phyloP scores from a whole-genome alignment of 1,140 invertebrate genomes.

The Rhopalosiphum maidis region DNA sequence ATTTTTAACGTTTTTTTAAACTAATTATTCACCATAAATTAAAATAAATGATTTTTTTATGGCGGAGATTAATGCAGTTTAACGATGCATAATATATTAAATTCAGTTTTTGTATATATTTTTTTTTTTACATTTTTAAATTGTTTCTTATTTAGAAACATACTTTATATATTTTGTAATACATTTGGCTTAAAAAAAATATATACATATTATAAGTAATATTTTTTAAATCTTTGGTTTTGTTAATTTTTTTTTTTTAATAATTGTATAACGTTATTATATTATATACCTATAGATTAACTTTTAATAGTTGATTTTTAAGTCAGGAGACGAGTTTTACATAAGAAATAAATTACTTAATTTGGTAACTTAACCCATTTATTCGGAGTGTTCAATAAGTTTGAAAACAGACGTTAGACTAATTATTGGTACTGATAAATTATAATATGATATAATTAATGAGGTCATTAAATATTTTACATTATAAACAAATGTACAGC shows the following conservation, averaged over 20 bases:
- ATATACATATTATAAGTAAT: neutral
- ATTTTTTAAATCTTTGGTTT: neutral
- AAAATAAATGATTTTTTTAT: neutral
- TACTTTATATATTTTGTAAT: neutral
- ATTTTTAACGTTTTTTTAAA: neutral
- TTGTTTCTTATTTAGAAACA: neutral
- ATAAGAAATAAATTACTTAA: neutral
- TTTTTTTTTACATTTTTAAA: neutral
- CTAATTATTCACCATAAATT: neutral
- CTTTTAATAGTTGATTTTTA: neutral
- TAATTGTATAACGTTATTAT: neutral
- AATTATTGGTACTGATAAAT: too few species aligned
- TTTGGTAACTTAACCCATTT: neutral
- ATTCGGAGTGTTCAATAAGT: too few species aligned
- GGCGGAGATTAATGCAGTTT: neutral
- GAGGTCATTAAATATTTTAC: too few species aligned
- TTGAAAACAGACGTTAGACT: too few species aligned
- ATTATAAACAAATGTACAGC: too few species aligned
- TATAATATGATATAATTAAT: too few species aligned
- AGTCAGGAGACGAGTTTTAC: neutral
- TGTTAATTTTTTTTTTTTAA: neutral
- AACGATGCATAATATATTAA: neutral
- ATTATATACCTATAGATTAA: neutral
- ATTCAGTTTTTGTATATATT: neutral
- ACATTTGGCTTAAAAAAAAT: neutral